Conservation (phyloP, 2,888 invertebrate genomes). For the Rhopalosiphum nymphaeae region DNA sequence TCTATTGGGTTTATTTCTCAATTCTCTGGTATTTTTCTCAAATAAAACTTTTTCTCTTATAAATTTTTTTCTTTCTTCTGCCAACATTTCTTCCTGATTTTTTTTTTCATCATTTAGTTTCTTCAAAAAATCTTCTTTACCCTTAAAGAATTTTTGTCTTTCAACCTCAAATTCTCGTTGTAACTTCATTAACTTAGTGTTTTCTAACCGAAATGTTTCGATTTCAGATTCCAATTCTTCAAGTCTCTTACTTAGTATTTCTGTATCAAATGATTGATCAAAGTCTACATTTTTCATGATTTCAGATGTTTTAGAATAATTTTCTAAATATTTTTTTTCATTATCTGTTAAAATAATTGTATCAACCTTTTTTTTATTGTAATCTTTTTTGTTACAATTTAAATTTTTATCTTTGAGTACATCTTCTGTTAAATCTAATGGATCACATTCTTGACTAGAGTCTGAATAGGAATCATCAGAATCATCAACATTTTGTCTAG, state of each 20-base stretch:
- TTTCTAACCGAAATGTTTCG: slow-evolving; percentile 73
- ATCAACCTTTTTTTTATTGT: background rate
- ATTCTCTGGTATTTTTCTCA: slow-evolving; percentile 78
- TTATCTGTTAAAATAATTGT: slow-evolving; percentile 41
- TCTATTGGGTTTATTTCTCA: slow-evolving; percentile 77
- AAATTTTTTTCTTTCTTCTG: slow-evolving; percentile 79
- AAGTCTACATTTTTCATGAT: slow-evolving; percentile 38
- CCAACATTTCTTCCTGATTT: slow-evolving; percentile 76
- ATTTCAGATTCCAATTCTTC: slow-evolving; percentile 78
- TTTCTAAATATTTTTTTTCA: slow-evolving; percentile 57
- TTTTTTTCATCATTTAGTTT: slow-evolving; percentile 76
- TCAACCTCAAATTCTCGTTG: slow-evolving; percentile 71
- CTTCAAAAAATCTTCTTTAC: slow-evolving; percentile 73
- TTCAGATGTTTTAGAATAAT: slow-evolving; percentile 35
- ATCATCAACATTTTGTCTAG: slow-evolving; percentile 13
- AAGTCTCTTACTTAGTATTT: slow-evolving; percentile 76
- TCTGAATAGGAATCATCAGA: slow-evolving; percentile 55
- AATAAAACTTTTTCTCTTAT: slow-evolving; percentile 77
- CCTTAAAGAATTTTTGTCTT: slow-evolving; percentile 74
- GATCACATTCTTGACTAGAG: slow-evolving; percentile 53
- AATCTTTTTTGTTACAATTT: background rate
- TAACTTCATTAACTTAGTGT: slow-evolving; percentile 71
- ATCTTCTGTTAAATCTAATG: slow-evolving; percentile 44
- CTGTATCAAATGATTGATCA: slow-evolving; percentile 72
- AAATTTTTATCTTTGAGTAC: background rate